Evolutionary conservation across 2,888 invertebrate species (phyloP).

Genomic region (Papilio elwesi): DNA sequence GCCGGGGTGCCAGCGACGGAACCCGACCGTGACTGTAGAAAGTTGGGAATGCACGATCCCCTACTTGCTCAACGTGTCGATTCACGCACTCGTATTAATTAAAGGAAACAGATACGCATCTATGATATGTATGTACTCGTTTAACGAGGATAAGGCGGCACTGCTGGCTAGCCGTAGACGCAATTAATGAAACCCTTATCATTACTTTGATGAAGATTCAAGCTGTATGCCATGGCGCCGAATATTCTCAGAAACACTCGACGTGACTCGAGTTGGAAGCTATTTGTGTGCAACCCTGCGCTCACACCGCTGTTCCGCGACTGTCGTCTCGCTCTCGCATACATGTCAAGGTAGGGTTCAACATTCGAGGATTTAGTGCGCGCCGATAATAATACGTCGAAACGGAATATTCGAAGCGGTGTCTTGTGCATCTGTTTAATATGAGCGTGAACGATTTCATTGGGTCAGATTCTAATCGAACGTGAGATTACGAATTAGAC

Average conservation of each 20-base stretch:
- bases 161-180: conserved; percentile 46
- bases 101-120: conserved; percentile 58
- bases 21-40: conserved; percentile 64
- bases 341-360: conserved; percentile 84
- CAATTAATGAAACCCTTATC: conserved; percentile 56
- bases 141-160: conserved; percentile 50
- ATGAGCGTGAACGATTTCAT: conserved; percentile 68
- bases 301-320: conserved; percentile 72
- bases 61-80: conserved; percentile 57
- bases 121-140: conserved; percentile 50
- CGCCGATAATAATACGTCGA: conserved; percentile 67
- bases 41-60: conserved; percentile 59
- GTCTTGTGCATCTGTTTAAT: conserved; percentile 63
- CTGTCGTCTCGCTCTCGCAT: conserved; percentile 74
- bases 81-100: conserved; percentile 63
- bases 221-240: conserved; percentile 49
- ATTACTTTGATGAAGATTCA: conserved; percentile 40
- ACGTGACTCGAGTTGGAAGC: conserved; percentile 68
- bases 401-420: conserved; percentile 61
- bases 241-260: conserved; percentile 75
- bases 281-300: conserved; percentile 81
- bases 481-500: not conserved
- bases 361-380: conserved; percentile 79
- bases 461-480: conserved; percentile 60
- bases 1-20: conserved; percentile 52